phyloP scores from a whole-genome alignment of 1,140 invertebrate genomes.

The Cataglyphis hispanica region DNA sequence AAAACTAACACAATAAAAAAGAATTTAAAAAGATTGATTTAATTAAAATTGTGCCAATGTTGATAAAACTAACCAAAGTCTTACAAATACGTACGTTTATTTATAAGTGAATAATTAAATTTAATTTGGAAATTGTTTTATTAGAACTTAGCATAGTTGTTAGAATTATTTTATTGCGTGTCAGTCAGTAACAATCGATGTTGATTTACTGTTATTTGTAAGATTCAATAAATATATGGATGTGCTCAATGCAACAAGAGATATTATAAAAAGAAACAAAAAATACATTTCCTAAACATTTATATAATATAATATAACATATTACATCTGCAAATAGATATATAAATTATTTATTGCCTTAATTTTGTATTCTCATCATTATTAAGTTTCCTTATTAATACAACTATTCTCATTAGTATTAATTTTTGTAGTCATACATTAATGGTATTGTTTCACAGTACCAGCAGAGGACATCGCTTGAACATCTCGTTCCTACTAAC shows the following conservation, averaged over 20 bases:
- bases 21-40: neutral
- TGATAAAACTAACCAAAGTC: neutral
- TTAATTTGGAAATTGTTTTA: neutral
- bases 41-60: neutral
- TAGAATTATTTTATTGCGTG: neutral
- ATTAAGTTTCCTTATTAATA: neutral
- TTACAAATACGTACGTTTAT: neutral
- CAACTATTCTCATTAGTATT: neutral
- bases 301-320: neutral
- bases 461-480: constrained; percentile 31
- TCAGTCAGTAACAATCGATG: neutral
- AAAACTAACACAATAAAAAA: neutral
- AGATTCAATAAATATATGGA: neutral
- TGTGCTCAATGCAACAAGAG: no score
- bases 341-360: neutral
- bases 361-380: neutral
- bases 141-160: neutral
- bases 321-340: no score
- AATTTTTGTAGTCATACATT: constrained; percentile 3
- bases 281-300: neutral
- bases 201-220: neutral
- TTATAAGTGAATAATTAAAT: neutral
- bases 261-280: neutral
- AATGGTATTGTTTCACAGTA: constrained; percentile 11
- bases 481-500: constrained; percentile 51